These are phyloP conservation scores for Camelus bactrianus DNA, from an alignment of 2,113 vertebrate genomes.

Conservation along the genomic window DNA sequence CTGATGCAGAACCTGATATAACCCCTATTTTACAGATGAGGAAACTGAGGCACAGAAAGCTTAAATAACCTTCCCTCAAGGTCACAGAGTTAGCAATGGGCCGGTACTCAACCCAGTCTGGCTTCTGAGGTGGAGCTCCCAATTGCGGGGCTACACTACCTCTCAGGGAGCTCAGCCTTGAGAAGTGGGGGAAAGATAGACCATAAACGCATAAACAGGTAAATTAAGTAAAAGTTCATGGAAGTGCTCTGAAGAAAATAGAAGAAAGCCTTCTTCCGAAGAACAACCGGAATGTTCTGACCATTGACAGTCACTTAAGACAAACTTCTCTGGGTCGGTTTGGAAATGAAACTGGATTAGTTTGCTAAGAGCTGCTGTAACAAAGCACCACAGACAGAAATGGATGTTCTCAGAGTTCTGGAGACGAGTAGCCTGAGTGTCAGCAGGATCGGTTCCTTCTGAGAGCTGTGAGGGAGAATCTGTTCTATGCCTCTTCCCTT, in stretches of 20 bases:
- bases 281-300: neutral
- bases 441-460: neutral
- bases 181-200: neutral
- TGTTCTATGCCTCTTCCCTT: neutral
- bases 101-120: neutral
- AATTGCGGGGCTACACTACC: neutral
- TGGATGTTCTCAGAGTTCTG: neutral
- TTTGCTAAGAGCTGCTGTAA: neutral
- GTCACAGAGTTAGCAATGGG: neutral
- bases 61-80: slow-evolving; percentile 13
- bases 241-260: slow-evolving; percentile 44
- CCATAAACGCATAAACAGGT: neutral
- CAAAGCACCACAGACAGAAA: neutral
- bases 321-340: neutral
- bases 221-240: neutral
- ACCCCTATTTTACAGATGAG: neutral
- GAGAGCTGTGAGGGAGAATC: neutral
- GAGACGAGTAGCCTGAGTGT: neutral
- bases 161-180: neutral
- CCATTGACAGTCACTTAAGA: neutral
- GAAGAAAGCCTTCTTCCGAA: neutral
- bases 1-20: neutral
- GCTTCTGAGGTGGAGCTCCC: neutral
- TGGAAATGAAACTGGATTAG: neutral
- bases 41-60: neutral